Conservation (phyloP, 2,888 invertebrate genomes). For the Drosophila mettleri region DNA sequence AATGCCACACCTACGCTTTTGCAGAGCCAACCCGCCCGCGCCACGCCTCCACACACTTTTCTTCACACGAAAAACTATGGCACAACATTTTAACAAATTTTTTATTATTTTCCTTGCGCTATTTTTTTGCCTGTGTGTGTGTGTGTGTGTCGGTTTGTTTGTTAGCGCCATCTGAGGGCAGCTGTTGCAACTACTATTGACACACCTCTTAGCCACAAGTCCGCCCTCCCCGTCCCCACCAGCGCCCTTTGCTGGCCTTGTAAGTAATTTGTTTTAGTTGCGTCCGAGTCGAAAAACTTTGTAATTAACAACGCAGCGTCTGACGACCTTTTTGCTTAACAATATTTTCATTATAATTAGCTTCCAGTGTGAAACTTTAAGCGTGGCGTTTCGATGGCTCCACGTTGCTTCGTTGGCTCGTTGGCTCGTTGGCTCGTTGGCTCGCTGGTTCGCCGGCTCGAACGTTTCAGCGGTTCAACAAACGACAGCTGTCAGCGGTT, state of each 20-base stretch:
- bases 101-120: slow-evolving; percentile 20
- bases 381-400: slow-evolving; percentile 26
- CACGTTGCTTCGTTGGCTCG: slow-evolving; percentile 20
- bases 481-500: slow-evolving; percentile 43
- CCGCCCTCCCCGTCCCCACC: neutral
- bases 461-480: slow-evolving; percentile 31
- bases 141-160: slow-evolving; percentile 1
- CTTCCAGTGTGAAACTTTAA: slow-evolving; percentile 37
- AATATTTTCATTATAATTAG: slow-evolving; percentile 61
- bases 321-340: slow-evolving; percentile 52
- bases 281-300: slow-evolving; percentile 70
- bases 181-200: slow-evolving; percentile 27
- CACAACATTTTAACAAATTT: slow-evolving; percentile 33
- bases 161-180: slow-evolving; percentile 25
- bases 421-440: slow-evolving; percentile 18
- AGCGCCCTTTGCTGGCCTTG: neutral
- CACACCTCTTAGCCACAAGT: slow-evolving; percentile 12
- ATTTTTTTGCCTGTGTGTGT: neutral
- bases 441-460: slow-evolving; percentile 12
- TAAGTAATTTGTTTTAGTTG: slow-evolving; percentile 69
- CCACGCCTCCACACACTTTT: slow-evolving; percentile 7
- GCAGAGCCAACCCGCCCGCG: neutral
- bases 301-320: slow-evolving; percentile 66
- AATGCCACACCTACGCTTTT: slow-evolving; percentile 4
- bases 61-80: slow-evolving; percentile 27